Evolutionary conservation across 2,797 vertebrate genomes (phyloP).

Genomic region (Acrocephalus scirpaceus): DNA sequence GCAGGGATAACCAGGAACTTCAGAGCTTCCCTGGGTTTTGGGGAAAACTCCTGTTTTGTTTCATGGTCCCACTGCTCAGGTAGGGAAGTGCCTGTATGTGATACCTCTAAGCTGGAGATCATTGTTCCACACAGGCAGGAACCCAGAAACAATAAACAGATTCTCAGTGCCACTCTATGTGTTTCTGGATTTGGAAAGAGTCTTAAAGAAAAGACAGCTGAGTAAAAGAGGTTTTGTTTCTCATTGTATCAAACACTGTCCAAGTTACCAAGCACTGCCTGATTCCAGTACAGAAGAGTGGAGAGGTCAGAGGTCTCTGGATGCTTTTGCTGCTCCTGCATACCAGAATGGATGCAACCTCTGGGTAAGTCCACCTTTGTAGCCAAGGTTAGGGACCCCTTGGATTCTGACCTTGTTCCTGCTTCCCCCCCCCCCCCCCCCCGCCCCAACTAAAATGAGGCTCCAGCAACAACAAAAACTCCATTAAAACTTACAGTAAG

Average conservation of each 20-base stretch:
- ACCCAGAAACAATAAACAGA: not conserved
- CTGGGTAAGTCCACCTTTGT: not conserved
- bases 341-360: not conserved
- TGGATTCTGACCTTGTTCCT: not conserved
- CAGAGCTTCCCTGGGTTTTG: not conserved
- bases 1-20: not conserved
- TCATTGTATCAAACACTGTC: not conserved
- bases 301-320: not conserved
- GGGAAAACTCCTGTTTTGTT: not conserved
- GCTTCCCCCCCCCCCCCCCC: too few species aligned
- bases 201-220: not conserved
- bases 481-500: not conserved
- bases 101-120: not conserved
- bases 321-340: not conserved
- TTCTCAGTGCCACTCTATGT: not conserved
- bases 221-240: not conserved
- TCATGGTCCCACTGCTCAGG: not conserved
- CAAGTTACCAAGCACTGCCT: not conserved
- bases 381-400: not conserved
- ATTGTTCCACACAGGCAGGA: not conserved
- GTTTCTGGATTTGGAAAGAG: not conserved
- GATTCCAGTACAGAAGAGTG: not conserved
- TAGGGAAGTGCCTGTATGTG: rapidly evolving
- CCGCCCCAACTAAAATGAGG: not conserved
- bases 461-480: not conserved